Evolutionary conservation across 2,113 vertebrate genomes (phyloP).

Genomic region (Cololabis saira): DNA sequence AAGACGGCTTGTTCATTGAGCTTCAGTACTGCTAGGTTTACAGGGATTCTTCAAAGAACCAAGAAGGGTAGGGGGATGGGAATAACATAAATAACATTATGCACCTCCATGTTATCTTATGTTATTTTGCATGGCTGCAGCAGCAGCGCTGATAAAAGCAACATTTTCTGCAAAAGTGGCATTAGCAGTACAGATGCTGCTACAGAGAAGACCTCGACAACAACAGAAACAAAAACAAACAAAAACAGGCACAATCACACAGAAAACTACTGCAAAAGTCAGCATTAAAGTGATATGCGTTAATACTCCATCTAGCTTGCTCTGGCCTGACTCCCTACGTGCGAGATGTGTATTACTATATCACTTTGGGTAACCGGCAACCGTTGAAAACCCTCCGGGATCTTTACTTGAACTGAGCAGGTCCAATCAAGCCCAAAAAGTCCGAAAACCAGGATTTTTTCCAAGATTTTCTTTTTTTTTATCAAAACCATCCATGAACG

Average conservation of each 20-base stretch:
- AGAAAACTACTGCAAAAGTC: constrained; percentile 70
- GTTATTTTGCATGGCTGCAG: constrained; percentile 86
- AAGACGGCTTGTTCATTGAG: constrained; percentile 99
- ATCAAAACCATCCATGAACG: too few relatives aligned
- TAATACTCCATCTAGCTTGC: constrained; percentile 94
- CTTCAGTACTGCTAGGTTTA: constrained; percentile 99
- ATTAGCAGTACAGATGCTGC: constrained; percentile 46
- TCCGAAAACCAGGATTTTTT: neutral
- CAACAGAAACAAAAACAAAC: constrained; percentile 38
- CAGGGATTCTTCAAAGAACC: constrained; percentile 93
- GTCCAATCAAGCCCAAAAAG: neutral
- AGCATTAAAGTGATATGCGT: constrained; percentile 92
- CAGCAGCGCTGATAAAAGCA: constrained; percentile 75
- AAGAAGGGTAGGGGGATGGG: constrained; percentile 70
- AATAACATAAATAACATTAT: constrained; percentile 99
- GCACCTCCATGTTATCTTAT: constrained; percentile 98
- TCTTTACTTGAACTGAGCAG: neutral
- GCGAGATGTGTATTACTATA: constrained; percentile 98
- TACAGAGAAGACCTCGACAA: constrained; percentile 48
- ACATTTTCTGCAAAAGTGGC: constrained; percentile 65
- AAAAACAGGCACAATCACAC: constrained; percentile 68
- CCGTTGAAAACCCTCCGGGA: constrained; percentile 81
- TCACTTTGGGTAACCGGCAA: constrained; percentile 99
- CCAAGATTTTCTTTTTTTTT: too few relatives aligned
- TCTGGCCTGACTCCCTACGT: constrained; percentile 85